Evolutionary conservation across 2,888 invertebrate genomes (phyloP).

Genomic region (Meiosimyza decipiens): DNA sequence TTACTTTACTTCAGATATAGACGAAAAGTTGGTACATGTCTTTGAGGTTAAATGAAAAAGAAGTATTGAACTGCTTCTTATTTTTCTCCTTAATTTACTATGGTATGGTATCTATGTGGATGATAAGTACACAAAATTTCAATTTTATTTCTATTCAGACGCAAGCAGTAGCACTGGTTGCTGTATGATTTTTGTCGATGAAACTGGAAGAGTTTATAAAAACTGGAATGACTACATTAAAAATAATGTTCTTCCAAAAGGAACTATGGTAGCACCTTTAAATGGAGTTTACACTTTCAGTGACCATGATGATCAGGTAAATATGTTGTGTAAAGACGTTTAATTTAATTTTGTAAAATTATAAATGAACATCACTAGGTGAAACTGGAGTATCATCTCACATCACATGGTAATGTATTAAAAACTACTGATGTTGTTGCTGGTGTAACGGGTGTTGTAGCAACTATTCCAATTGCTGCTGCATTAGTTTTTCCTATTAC

Average conservation of each 20-base stretch:
- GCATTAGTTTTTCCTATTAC: constrained; percentile 48
- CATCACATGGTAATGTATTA: constrained; percentile 48
- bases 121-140: too few relatives aligned
- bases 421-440: constrained; percentile 50
- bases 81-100: too few relatives aligned
- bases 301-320: neutral
- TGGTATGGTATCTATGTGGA: too few relatives aligned
- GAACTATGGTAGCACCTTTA: constrained; percentile 67
- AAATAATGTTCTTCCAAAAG: constrained; percentile 66
- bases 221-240: constrained; percentile 67
- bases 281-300: constrained; percentile 63
- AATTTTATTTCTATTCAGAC: constrained; percentile 16
- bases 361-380: constrained; percentile 40
- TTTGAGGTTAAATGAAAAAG: too few relatives aligned
- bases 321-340: neutral
- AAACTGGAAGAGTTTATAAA: constrained; percentile 67
- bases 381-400: constrained; percentile 48
- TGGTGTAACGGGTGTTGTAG: constrained; percentile 48
- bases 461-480: constrained; percentile 42
- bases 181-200: constrained; percentile 64
- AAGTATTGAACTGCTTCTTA: too few relatives aligned
- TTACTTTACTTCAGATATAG: too few relatives aligned
- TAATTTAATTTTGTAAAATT: neutral
- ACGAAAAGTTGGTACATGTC: too few relatives aligned
- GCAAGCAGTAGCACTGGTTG: constrained; percentile 51